A percentile compares a stretch with the other conserved stretches of the same genome.
Evolutionary conservation across 2,797 vertebrate species (phyloP).

Genomic region (Eremophila alpestris): DNA sequence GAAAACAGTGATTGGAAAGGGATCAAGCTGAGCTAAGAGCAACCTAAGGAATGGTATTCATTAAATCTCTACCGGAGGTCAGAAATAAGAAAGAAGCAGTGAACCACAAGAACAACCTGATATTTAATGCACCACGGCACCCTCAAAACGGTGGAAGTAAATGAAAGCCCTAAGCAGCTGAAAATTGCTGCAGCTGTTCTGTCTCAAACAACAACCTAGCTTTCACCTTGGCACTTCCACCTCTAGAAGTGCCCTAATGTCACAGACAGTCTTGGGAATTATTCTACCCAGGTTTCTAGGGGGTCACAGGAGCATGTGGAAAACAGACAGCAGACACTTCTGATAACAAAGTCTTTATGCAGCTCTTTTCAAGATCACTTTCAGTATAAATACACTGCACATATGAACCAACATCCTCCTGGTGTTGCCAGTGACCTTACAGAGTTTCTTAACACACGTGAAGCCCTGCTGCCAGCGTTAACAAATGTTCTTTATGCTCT

Average conservation of each 20-base stretch:
- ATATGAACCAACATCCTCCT: neutral
- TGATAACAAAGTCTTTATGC: neutral
- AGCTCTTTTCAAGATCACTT: neutral
- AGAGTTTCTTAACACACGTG: neutral
- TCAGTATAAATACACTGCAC: neutral
- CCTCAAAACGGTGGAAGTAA: neutral
- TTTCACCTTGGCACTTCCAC: neutral
- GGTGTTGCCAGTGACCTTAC: neutral
- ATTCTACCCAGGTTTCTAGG: neutral
- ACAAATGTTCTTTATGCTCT: neutral
- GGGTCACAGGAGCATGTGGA: neutral
- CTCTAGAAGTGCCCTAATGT: neutral
- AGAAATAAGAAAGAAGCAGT: slow-evolving; percentile 28
- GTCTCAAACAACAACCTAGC: fast-evolving
- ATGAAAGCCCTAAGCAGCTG: neutral
- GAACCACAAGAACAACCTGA: slow-evolving; percentile 12
- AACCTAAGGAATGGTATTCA: slow-evolving; percentile 19
- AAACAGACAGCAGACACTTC: neutral
- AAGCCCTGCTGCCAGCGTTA: neutral
- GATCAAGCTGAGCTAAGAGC: neutral
- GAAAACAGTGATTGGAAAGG: neutral
- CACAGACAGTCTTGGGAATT: neutral
- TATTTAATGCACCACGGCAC: slow-evolving; percentile 11
- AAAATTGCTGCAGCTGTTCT: neutral
- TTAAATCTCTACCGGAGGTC: neutral